Conservation (phyloP, 2,888 invertebrate species). For the Pseudoips prasinana region DNA sequence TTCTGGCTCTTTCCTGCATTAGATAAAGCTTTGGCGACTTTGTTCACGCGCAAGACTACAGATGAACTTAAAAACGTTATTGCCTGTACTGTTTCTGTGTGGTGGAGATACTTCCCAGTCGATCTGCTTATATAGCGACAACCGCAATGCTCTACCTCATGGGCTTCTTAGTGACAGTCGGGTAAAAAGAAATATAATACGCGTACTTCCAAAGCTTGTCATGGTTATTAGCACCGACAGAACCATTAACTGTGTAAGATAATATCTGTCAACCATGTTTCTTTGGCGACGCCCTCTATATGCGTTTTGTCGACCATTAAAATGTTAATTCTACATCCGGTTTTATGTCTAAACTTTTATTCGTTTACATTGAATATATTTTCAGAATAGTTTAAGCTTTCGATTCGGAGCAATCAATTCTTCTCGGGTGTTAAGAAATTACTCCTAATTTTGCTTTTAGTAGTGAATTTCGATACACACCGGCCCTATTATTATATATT, state of each 20-base stretch:
- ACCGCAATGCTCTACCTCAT: too few species aligned
- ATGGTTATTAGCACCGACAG: slow-evolving; percentile 17
- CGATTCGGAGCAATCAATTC: slow-evolving; percentile 19
- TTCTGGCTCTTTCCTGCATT: too few species aligned
- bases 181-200: too few species aligned
- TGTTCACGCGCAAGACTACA: too few species aligned
- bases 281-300: slow-evolving; percentile 3
- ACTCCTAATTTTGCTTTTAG: slow-evolving; percentile 2
- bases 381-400: slow-evolving; percentile 14
- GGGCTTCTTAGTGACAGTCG: too few species aligned
- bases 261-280: slow-evolving; percentile 23
- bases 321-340: slow-evolving; percentile 19
- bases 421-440: slow-evolving; percentile 8
- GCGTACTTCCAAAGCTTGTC: too few species aligned
- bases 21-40: too few species aligned
- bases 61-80: too few species aligned
- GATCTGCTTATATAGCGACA: too few species aligned
- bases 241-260: slow-evolving; percentile 21
- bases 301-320: slow-evolving; percentile 10
- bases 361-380: slow-evolving; percentile 2
- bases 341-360: slow-evolving; percentile 12
- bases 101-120: too few species aligned
- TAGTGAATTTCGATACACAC: slow-evolving; percentile 6
- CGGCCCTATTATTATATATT: slow-evolving; percentile 13
- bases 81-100: too few species aligned